phyloP scores from a whole-genome alignment of 2,113 vertebrate genomes.

The Ailurus styani region DNA sequence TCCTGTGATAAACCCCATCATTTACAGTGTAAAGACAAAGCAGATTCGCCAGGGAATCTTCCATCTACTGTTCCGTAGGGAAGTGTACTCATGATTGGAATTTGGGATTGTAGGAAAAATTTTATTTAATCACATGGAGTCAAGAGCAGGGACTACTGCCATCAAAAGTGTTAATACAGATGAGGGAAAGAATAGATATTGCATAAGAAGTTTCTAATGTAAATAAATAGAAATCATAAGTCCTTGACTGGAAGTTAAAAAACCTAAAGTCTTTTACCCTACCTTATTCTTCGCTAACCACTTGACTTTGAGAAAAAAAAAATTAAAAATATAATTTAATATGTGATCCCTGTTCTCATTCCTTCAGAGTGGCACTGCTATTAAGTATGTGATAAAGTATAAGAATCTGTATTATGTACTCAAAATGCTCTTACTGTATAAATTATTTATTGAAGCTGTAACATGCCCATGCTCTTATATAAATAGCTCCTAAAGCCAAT shows the following conservation, averaged over 20 bases:
- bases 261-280: not conserved
- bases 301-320: not conserved
- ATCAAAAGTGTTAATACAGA: not conserved
- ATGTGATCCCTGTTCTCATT: not conserved
- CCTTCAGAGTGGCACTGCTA: not conserved
- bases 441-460: not conserved
- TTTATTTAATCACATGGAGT: not conserved
- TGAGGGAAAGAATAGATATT: not conserved
- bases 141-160: not conserved
- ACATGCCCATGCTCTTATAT: not conserved
- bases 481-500: not conserved
- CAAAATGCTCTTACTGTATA: not conserved
- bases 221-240: not conserved
- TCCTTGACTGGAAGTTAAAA: not conserved
- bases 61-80: not conserved
- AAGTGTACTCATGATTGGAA: not conserved
- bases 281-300: not conserved
- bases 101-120: not conserved
- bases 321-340: not conserved
- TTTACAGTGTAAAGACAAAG: conserved; percentile 66
- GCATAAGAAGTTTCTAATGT: not conserved
- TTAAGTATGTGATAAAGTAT: not conserved
- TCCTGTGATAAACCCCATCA: conserved; percentile 70
- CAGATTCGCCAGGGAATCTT: conserved; percentile 42
- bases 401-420: not conserved